phyloP scores from a whole-genome alignment of 2,888 invertebrate genomes.

The Heliconius ismenius region DNA sequence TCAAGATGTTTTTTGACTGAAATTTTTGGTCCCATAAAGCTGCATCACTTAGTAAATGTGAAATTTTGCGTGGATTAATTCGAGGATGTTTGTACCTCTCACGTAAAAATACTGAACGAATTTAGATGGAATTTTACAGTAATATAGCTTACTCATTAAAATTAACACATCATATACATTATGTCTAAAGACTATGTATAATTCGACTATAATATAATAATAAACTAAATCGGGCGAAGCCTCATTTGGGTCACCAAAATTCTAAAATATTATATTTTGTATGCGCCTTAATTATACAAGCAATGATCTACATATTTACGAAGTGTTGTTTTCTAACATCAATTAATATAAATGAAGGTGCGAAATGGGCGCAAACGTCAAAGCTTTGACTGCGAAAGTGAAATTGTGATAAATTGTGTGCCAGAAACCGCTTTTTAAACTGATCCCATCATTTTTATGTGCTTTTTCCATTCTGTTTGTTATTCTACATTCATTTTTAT shows the following conservation, averaged over 20 bases:
- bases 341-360: constrained; percentile 31
- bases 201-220: too few species aligned
- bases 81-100: too few species aligned
- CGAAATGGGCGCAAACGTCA: constrained; percentile 17
- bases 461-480: constrained; percentile 18
- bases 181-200: too few species aligned
- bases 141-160: too few species aligned
- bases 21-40: not conserved
- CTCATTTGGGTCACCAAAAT: not conserved
- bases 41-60: too few species aligned
- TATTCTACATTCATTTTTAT: constrained; percentile 4
- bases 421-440: constrained; percentile 13
- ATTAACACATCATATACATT: too few species aligned
- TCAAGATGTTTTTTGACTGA: too few species aligned
- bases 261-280: not conserved
- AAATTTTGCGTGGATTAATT: too few species aligned
- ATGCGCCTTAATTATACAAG: not conserved
- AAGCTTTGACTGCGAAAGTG: constrained; percentile 36
- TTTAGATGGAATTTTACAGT: too few species aligned
- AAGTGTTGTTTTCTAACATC: constrained; percentile 16
- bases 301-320: not conserved
- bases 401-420: constrained; percentile 41
- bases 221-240: too few species aligned
- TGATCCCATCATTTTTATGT: constrained; percentile 3
- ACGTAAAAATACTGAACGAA: too few species aligned